Percentiles rank a stretch among this genome's conserved stretches.
Evolutionary conservation across 2,113 vertebrate species (phyloP).

Genomic region (Mastomys natalensis): DNA sequence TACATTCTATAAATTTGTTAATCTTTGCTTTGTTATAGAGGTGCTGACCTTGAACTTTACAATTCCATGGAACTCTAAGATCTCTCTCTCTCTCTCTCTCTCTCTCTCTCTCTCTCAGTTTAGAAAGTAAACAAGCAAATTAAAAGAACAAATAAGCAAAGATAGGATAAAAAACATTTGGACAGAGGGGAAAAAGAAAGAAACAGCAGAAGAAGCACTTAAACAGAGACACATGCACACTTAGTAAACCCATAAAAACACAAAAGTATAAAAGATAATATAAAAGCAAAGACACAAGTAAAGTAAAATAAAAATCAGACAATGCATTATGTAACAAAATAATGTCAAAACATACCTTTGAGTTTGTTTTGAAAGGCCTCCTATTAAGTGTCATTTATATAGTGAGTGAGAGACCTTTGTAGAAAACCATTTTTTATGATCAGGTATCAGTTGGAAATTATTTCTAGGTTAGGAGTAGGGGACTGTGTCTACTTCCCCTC

Average conservation of each 20-base stretch:
- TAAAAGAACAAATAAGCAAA: neutral
- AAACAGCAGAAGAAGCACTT: neutral
- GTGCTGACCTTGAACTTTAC: neutral
- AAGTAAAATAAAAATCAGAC: neutral
- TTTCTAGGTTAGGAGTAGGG: neutral
- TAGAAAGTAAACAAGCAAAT: neutral
- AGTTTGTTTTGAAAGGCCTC: neutral
- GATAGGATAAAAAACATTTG: neutral
- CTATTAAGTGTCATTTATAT: neutral
- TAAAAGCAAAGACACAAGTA: neutral
- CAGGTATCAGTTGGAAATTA: neutral
- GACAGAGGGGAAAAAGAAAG: neutral
- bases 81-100: no score
- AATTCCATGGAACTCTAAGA: no score
- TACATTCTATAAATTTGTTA: neutral
- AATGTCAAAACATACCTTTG: neutral
- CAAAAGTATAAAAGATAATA: neutral
- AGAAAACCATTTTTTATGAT: neutral
- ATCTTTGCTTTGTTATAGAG: neutral
- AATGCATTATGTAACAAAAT: neutral
- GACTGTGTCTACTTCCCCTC: neutral
- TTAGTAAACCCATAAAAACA: neutral
- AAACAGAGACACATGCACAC: neutral
- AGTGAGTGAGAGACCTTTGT: neutral
- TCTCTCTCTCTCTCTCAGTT: no score